Percentiles rank a stretch among this genome's conserved stretches.
These are phyloP conservation scores for Spizaetus ornatus DNA, from an alignment of 2,113 vertebrate genomes.

Conservation along the genomic window DNA sequence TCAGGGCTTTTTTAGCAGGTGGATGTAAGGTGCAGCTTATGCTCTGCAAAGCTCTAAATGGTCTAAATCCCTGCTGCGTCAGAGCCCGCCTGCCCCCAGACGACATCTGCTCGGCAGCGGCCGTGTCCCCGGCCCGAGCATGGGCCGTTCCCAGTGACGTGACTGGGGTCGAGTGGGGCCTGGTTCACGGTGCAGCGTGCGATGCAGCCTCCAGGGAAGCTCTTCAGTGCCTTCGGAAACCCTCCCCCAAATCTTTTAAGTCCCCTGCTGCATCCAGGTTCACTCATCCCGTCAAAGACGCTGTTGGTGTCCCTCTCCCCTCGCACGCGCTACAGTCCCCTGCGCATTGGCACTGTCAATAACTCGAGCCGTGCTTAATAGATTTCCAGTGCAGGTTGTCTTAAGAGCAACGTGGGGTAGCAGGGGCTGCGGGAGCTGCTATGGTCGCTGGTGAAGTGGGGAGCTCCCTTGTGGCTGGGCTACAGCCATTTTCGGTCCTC, in stretches of 20 bases:
- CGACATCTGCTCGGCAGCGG: fast-evolving
- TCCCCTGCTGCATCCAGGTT: background rate
- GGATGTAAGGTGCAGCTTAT: background rate
- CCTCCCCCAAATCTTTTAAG: background rate
- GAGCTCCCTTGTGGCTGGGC: background rate
- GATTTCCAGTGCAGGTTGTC: background rate
- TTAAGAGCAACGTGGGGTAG: background rate
- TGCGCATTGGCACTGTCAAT: fast-evolving
- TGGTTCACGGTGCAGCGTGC: fast-evolving
- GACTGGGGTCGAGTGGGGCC: fast-evolving
- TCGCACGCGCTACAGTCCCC: fast-evolving
- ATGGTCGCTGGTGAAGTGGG: fast-evolving
- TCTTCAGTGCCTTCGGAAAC: background rate
- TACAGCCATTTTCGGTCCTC: background rate
- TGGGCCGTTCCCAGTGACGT: fast-evolving
- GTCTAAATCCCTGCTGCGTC: background rate
- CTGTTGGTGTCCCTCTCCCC: background rate
- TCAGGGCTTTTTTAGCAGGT: background rate
- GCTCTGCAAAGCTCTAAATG: background rate
- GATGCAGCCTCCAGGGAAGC: background rate
- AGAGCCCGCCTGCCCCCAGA: background rate
- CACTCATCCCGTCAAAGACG: fast-evolving
- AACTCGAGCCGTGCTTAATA: background rate
- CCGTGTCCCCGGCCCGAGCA: fast-evolving
- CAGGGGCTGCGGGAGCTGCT: fast-evolving